Conservation (phyloP, 2,888 invertebrate species). For the Dryomyza anilis region DNA sequence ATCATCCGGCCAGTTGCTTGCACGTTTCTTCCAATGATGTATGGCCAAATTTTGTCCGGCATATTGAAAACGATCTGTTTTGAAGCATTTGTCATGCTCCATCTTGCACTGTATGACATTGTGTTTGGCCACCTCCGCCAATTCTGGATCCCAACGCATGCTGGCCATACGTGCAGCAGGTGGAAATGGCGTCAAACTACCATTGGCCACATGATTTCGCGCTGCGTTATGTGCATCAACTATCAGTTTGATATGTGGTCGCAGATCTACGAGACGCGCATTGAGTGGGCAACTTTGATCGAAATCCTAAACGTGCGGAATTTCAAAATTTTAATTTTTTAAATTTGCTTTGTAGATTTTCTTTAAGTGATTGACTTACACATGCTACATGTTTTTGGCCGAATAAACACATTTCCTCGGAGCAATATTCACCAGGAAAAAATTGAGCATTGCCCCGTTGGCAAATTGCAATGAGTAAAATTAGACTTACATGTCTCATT, state of each 20-base stretch:
- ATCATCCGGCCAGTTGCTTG: background rate
- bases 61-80: slow-evolving; percentile 42
- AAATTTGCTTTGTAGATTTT: too few species aligned
- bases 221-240: background rate
- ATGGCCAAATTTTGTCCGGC: slow-evolving; percentile 47
- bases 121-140: slow-evolving; percentile 45
- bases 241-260: background rate
- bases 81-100: slow-evolving; percentile 45
- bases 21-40: background rate
- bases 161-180: slow-evolving; percentile 51
- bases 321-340: too few species aligned
- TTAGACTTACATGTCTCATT: too few species aligned
- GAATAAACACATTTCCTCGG: too few species aligned
- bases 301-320: too few species aligned
- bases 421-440: too few species aligned
- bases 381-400: too few species aligned
- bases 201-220: slow-evolving; percentile 27
- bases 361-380: too few species aligned
- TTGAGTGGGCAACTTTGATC: background rate
- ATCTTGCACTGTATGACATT: slow-evolving; percentile 46
- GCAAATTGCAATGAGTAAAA: too few species aligned
- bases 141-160: slow-evolving; percentile 47
- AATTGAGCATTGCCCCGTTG: too few species aligned
- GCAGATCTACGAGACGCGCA: background rate
- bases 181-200: slow-evolving; percentile 28